Base-by-base conservation (phyloP, 2,888 invertebrate genomes). In the Dryocosmus kuriphilus region DNA sequence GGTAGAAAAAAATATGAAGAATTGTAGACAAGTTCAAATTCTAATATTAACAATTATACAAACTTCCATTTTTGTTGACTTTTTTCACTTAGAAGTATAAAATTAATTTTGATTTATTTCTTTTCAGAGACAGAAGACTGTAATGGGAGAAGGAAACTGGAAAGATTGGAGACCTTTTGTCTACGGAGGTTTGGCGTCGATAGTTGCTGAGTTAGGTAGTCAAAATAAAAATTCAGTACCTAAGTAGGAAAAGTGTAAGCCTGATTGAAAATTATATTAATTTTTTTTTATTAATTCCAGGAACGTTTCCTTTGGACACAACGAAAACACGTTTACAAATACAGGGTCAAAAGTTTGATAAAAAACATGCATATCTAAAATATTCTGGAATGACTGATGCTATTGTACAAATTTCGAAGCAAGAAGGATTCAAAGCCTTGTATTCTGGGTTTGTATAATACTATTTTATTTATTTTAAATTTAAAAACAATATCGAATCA, bases 261-360 rank as follows among this genome's bases (percentile, higher is more conserved):
- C 57, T 76, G 7, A 74, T 16, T 63, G 24, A 75, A 74, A 35
- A 67, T 57, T 19, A 73, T 74, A 61, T 71, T 41, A 77, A 77
- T 78, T 55, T 60, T 41, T 41, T 80, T 19, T 76, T 65, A 14
- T 32, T 41, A 8, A 14, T 62, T 90, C 19, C 86, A 97, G 98
- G 98, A 84, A 98, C 98, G 60, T 98, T 98, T 93, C 98, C 98
- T n/a, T 96, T 98, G 86, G 98, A 98, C 92, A 97, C 98, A 41
- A 97, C 98, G 30, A 98, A 98, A 93, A 98, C 98, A 24, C 94
- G 98, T 84, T 94, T 98, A 30, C 98, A 98, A 93, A 94, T 98
- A 88, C 98, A 98, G 92, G 98, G 98, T 1, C 98, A 98, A 92
- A 95, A 94, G 90, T 94, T 96, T 81, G 97, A 96, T 91, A 93